These are phyloP conservation scores for Melitaea athalia DNA, from an alignment of 2,888 invertebrate species.

Conservation along the genomic window DNA sequence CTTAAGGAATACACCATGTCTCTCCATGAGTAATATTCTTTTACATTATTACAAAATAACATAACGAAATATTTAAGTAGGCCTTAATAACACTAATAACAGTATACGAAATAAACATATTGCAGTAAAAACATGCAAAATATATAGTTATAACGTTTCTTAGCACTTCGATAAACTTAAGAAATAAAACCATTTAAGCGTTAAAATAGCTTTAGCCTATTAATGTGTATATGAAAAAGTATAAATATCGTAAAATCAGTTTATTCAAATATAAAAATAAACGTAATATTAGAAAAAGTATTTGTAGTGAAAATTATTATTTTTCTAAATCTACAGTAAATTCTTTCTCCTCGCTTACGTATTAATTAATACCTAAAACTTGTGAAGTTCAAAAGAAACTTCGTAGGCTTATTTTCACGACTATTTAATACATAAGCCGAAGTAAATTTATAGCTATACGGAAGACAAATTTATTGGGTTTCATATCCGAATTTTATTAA, in stretches of 20 bases:
- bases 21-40: not conserved
- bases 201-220: not conserved
- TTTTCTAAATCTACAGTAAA: constrained; percentile 66
- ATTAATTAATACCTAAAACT: constrained; percentile 45
- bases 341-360: constrained; percentile 61
- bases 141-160: not conserved
- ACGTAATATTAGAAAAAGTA: constrained; percentile 24
- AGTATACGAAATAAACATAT: not conserved
- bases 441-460: constrained; percentile 72
- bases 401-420: constrained; percentile 27
- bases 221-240: not conserved
- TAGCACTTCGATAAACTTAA: not conserved
- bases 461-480: constrained; percentile 78
- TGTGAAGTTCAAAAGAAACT: constrained; percentile 71
- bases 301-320: constrained; percentile 33
- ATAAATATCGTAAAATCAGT: constrained; percentile 1
- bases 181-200: not conserved
- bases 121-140: not conserved
- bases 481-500: constrained; percentile 52
- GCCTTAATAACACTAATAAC: not conserved
- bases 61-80: not conserved
- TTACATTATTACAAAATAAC: not conserved
- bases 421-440: constrained; percentile 56
- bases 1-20: no score
- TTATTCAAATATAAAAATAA: constrained; percentile 6